phyloP scores from a whole-genome alignment of 2,888 invertebrate genomes.

The Sussaba pulchella region DNA sequence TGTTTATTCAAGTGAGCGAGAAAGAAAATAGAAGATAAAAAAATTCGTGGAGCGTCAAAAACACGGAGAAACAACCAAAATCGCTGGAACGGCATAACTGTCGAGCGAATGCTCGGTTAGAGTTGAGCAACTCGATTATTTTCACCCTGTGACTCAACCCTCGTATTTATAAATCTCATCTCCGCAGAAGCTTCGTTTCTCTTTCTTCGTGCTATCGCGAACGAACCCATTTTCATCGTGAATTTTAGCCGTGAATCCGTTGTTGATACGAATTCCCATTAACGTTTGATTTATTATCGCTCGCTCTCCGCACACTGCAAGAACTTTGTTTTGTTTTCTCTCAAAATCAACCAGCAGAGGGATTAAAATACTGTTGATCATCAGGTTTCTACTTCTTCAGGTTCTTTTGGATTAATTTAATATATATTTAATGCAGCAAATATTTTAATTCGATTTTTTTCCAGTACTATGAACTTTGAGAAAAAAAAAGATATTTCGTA shows the following conservation, averaged over 20 bases:
- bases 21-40: constrained; percentile 28
- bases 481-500: no score
- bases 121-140: constrained; percentile 79
- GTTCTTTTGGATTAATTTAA: no score
- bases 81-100: constrained; percentile 44
- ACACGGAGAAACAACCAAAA: constrained; percentile 41
- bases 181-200: constrained; percentile 8
- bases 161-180: constrained; percentile 77
- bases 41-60: constrained; percentile 1
- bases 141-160: constrained; percentile 77
- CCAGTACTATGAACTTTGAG: no score
- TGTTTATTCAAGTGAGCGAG: no score
- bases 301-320: not conserved
- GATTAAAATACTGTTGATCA: no score
- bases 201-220: constrained; percentile 16
- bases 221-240: constrained; percentile 31
- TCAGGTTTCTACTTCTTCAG: no score
- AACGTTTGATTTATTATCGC: not conserved
- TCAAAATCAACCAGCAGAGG: no score
- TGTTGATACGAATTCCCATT: not conserved
- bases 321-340: not conserved
- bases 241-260: not conserved
- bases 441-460: no score
- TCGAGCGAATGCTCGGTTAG: constrained; percentile 31
- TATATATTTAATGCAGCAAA: no score